These are phyloP conservation scores for Ophioderma brevispina DNA, from an alignment of 35 echinoderm and acorn worm genomes.

Conservation along the genomic window DNA sequence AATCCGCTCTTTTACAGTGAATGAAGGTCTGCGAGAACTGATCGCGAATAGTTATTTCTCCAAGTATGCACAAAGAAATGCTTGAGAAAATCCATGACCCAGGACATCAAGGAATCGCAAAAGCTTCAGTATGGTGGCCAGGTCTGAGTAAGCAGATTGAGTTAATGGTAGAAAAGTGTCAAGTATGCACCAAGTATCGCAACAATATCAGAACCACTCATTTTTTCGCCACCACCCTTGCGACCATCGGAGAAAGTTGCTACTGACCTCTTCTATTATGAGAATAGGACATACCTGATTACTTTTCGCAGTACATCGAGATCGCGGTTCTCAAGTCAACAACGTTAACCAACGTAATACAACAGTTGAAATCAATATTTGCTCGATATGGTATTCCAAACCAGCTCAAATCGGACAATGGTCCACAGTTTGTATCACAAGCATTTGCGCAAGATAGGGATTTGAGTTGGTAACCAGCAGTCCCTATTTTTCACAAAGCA, in stretches of 20 bases:
- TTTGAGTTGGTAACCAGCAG: conserved; percentile 64
- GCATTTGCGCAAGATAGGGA: conserved; percentile 33
- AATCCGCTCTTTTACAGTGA: conserved; percentile 12
- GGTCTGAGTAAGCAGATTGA: conserved; percentile 43
- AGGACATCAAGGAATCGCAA: conserved; percentile 19
- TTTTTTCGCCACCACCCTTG: conserved; percentile 6
- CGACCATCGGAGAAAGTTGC: conserved; percentile 66
- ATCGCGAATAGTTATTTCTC: conserved; percentile 40
- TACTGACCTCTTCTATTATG: conserved; percentile 57
- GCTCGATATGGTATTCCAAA: conserved; percentile 68
- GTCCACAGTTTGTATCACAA: conserved; percentile 49
- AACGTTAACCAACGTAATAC: conserved; percentile 41
- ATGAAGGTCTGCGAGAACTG: conserved; percentile 21
- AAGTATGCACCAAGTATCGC: conserved; percentile 44
- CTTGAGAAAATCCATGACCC: conserved; percentile 57
- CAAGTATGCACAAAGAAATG: conserved; percentile 25
- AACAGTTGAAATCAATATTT: conserved; percentile 50
- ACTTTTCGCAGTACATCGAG: conserved; percentile 52
- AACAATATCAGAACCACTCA: conserved; percentile 54
- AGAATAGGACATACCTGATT: conserved; percentile 63
- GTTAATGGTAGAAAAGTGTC: conserved; percentile 31
- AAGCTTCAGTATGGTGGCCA: conserved; percentile 74
- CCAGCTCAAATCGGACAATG: conserved; percentile 69
- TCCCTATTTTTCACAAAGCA: conserved; percentile 59
- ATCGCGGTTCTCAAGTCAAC: conserved; percentile 22